Evolutionary conservation across 2,888 invertebrate species (phyloP).

Genomic region (Luperina testacea): DNA sequence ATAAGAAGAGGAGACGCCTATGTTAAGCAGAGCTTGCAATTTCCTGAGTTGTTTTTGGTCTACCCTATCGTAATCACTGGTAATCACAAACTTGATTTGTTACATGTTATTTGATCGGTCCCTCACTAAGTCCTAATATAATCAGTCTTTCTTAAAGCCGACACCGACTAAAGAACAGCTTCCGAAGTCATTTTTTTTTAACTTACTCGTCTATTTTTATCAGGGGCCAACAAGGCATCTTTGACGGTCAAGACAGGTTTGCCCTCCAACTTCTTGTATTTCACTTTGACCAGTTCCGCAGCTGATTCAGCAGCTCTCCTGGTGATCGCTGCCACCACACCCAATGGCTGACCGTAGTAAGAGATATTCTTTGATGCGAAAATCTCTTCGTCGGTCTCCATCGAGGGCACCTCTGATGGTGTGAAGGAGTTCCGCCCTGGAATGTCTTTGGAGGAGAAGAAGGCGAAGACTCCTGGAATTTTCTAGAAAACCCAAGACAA

Average conservation of each 20-base stretch:
- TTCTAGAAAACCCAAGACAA: constrained; percentile 81
- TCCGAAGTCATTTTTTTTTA: no score
- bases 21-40: background rate
- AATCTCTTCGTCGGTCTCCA: constrained; percentile 84
- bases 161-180: background rate
- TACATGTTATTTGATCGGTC: background rate
- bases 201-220: constrained; percentile 83
- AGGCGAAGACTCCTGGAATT: constrained; percentile 92
- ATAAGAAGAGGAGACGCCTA: background rate
- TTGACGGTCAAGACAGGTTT: constrained; percentile 84
- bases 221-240: constrained; percentile 87
- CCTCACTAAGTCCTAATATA: no score
- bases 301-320: constrained; percentile 83
- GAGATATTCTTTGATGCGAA: constrained; percentile 88
- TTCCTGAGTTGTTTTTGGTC: background rate
- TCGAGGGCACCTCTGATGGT: constrained; percentile 79
- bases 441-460: constrained; percentile 92
- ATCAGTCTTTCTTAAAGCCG: background rate
- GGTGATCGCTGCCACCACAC: constrained; percentile 92
- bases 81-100: background rate
- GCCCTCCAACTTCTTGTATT: constrained; percentile 85
- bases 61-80: background rate
- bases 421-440: constrained; percentile 92
- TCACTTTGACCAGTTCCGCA: constrained; percentile 85
- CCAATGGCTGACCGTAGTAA: constrained; percentile 94